phyloP scores from a whole-genome alignment of 2,888 invertebrate genomes.

The Celastrina argiolus region DNA sequence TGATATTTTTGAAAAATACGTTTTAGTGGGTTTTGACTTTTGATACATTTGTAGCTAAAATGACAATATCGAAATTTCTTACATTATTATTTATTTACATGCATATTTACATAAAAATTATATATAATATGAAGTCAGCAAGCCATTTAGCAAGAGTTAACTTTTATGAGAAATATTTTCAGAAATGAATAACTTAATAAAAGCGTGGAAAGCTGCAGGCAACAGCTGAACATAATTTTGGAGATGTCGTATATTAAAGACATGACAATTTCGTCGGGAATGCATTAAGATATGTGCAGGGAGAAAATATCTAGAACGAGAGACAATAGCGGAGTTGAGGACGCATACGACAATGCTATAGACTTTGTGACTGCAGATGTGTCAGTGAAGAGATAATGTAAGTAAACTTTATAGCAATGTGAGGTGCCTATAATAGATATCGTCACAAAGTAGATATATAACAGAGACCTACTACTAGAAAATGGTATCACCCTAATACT shows the following conservation, averaged over 20 bases:
- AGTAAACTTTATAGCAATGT: neutral
- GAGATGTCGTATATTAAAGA: slow-evolving; percentile 2
- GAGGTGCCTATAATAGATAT: no score
- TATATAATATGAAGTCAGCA: neutral
- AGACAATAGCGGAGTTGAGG: slow-evolving; percentile 49
- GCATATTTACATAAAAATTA: no score
- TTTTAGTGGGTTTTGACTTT: no score
- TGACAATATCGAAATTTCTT: no score
- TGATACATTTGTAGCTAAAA: no score
- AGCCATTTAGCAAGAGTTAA: neutral
- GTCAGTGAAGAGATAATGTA: neutral
- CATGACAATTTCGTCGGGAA: slow-evolving; percentile 22
- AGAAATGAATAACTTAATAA: neutral
- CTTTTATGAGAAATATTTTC: neutral
- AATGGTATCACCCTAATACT: no score
- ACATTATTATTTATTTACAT: no score
- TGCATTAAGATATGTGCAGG: slow-evolving; percentile 65
- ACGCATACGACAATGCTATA: slow-evolving; percentile 39
- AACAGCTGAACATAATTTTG: neutral
- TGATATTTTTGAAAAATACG: no score
- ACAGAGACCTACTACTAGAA: no score
- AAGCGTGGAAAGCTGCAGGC: neutral
- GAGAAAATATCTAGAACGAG: slow-evolving; percentile 55
- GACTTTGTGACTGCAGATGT: neutral
- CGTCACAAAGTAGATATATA: no score